Percentiles rank a stretch among this genome's conserved stretches.
These are phyloP conservation scores for Perca fluviatilis DNA, from an alignment of 2,113 vertebrate genomes.

Conservation along the genomic window DNA sequence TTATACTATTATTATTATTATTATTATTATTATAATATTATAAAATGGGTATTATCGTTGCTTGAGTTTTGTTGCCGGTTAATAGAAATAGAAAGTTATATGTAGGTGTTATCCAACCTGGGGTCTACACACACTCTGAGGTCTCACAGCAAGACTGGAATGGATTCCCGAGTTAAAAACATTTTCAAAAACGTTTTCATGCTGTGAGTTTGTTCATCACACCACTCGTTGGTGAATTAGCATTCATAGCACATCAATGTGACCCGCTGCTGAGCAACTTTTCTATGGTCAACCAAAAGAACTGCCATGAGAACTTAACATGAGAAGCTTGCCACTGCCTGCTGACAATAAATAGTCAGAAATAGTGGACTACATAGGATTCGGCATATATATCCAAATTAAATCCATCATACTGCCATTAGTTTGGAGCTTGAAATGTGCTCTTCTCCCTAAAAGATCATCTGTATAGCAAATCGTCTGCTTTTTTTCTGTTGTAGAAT, in stretches of 20 bases:
- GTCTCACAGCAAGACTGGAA: conserved; percentile 20
- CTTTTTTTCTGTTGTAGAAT: conserved; percentile 3
- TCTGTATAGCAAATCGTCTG: not conserved
- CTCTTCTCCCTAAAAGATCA: not conserved
- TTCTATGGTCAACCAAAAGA: not conserved
- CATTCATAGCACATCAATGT: not conserved
- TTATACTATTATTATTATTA: too few relatives aligned
- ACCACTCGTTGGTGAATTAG: not conserved
- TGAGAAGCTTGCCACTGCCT: not conserved
- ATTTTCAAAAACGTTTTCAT: conserved; percentile 18
- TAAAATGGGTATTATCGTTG: not conserved
- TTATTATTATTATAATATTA: too few relatives aligned
- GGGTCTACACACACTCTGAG: not conserved
- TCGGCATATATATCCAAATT: conserved; percentile 25
- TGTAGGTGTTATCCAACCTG: not conserved
- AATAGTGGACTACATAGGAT: conserved; percentile 31
- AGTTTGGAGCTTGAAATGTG: conserved; percentile 7
- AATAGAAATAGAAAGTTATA: not conserved
- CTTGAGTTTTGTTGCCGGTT: not conserved
- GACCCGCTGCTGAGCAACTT: conserved; percentile 4
- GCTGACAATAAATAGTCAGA: conserved; percentile 25
- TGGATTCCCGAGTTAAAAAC: not conserved
- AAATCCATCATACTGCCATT: conserved; percentile 27
- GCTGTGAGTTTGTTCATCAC: conserved; percentile 23
- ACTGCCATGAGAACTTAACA: conserved; percentile 1